Evolutionary conservation across 2,113 vertebrate genomes (phyloP).

Genomic region (Dipodomys spectabilis): DNA sequence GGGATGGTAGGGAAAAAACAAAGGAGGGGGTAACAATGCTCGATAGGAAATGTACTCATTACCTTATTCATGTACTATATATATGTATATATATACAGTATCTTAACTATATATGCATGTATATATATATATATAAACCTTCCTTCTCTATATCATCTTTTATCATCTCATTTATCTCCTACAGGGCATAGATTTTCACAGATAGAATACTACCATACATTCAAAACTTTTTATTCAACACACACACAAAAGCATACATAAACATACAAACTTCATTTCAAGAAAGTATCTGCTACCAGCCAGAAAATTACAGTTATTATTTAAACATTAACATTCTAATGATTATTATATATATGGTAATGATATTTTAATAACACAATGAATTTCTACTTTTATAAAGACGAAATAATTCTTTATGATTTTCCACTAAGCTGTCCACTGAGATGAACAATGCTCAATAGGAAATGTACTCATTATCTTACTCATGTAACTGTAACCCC

Average conservation of each 20-base stretch:
- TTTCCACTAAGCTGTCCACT: not conserved
- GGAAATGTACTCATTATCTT: too few species aligned
- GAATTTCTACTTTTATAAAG: conserved; percentile 19
- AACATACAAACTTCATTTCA: not conserved
- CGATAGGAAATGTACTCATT: too few species aligned
- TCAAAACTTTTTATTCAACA: too few species aligned
- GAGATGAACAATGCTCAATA: too few species aligned
- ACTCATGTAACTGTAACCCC: too few species aligned
- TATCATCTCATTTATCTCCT: not conserved
- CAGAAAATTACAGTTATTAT: not conserved
- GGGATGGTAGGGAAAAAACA: too few species aligned
- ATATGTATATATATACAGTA: too few species aligned
- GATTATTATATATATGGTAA: conserved; percentile 15
- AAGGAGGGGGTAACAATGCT: too few species aligned
- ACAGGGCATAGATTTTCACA: not conserved
- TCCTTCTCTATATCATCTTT: not conserved
- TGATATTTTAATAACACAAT: not conserved
- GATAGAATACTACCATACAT: not conserved
- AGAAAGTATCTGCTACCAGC: not conserved
- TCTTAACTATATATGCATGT: too few species aligned
- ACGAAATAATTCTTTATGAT: not conserved
- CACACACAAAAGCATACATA: not conserved
- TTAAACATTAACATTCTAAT: not conserved
- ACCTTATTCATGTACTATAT: too few species aligned
- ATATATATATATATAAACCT: not conserved